Evolutionary conservation across 2,113 vertebrate genomes (phyloP).

Genomic region (Laterallus jamaicensis): DNA sequence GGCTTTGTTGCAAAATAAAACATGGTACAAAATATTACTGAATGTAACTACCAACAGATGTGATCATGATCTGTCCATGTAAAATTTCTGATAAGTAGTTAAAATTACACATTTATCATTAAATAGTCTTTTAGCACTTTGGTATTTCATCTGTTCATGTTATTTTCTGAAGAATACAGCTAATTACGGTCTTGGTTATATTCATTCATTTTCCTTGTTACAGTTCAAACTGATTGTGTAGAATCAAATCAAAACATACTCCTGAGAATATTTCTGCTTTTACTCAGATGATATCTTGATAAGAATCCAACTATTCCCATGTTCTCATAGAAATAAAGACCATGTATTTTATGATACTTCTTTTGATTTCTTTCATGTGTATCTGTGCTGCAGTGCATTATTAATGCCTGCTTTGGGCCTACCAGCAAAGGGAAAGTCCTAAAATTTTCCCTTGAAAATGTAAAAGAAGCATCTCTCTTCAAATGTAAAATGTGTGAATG

Average conservation of each 20-base stretch:
- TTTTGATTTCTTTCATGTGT: background rate
- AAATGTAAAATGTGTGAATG: background rate
- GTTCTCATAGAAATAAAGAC: background rate
- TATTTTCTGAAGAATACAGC: background rate
- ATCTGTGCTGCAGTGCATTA: background rate
- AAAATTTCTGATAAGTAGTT: background rate
- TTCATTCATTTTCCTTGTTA: background rate
- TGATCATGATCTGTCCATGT: background rate
- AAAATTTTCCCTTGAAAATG: background rate
- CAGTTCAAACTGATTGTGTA: background rate
- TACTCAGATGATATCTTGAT: background rate
- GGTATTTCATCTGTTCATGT: background rate
- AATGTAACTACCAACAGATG: background rate
- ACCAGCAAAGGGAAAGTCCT: background rate
- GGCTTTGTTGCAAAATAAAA: background rate
- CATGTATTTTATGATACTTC: background rate
- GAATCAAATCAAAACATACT: background rate
- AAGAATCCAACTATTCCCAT: background rate
- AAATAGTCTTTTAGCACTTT: background rate
- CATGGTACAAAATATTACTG: background rate
- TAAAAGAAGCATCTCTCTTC: background rate
- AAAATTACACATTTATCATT: background rate
- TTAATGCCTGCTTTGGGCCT: background rate
- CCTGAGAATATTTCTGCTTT: background rate
- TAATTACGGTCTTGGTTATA: background rate